Conservation (phyloP, 2,113 vertebrate genomes). For the Microcebus lehilahytsara region DNA sequence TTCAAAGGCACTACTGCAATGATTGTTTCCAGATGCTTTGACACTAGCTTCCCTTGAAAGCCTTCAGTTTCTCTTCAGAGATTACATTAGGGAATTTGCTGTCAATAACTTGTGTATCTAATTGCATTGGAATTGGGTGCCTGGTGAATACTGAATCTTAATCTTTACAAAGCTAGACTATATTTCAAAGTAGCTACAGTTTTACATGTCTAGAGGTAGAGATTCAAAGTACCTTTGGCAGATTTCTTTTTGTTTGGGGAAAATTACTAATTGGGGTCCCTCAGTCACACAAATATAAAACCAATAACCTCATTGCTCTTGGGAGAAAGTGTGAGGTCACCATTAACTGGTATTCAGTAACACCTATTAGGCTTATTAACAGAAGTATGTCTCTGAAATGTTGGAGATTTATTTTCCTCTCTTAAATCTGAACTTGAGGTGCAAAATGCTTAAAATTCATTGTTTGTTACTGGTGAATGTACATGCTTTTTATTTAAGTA, state of each 20-base stretch:
- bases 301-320: neutral
- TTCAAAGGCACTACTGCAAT: neutral
- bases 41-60: slow-evolving; percentile 22
- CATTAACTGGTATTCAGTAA: neutral
- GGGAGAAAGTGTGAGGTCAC: neutral
- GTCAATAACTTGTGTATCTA: slow-evolving; percentile 43
- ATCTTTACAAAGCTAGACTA: neutral
- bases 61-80: neutral
- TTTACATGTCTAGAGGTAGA: neutral
- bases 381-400: neutral
- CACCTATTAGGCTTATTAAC: neutral
- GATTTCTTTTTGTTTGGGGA: neutral
- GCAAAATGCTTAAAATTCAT: neutral
- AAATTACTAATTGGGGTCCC: neutral
- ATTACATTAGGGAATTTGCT: slow-evolving; percentile 46
- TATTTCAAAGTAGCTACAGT: neutral
- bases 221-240: neutral
- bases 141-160: slow-evolving; percentile 14
- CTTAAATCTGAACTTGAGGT: neutral
- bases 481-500: neutral
- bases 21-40: slow-evolving; percentile 41
- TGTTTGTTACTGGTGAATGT: neutral
- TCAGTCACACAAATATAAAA: neutral
- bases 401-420: neutral
- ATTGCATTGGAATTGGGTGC: neutral